Percentiles rank a stretch among this genome's conserved stretches.
Conservation (phyloP, 2,113 vertebrate species). For the Climacteris rufus region DNA sequence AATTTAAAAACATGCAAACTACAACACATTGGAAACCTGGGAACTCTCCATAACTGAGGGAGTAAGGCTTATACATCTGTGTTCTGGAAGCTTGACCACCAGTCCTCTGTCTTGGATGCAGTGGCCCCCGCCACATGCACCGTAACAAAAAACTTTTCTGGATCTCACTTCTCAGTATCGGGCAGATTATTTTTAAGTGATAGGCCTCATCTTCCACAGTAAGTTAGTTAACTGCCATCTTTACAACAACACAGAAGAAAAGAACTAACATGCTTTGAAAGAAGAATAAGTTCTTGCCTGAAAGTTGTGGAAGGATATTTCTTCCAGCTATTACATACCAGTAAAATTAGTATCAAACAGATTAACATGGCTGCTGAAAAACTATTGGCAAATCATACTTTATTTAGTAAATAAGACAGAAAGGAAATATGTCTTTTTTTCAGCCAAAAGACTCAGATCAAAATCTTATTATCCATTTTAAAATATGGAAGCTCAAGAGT, state of each 20-base stretch:
- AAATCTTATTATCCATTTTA: not conserved
- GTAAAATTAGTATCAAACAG: not conserved
- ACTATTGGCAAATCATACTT: not conserved
- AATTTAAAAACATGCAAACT: too few relatives aligned
- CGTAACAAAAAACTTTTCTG: too few relatives aligned
- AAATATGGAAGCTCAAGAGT: not conserved
- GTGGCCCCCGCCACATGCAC: too few relatives aligned
- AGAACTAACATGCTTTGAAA: not conserved
- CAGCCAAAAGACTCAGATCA: not conserved
- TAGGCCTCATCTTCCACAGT: not conserved
- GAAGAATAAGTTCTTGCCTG: not conserved
- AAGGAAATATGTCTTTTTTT: not conserved
- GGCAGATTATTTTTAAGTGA: not conserved
- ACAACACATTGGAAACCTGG: too few relatives aligned
- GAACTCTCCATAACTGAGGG: too few relatives aligned
- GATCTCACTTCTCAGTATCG: not conserved
- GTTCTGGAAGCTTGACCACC: too few relatives aligned
- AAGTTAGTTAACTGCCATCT: not conserved
- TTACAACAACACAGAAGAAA: not conserved
- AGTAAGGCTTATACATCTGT: too few relatives aligned
- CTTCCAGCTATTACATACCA: not conserved
- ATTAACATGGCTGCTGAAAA: not conserved
- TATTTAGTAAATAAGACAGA: not conserved
- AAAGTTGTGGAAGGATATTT: not conserved
- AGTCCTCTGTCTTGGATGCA: too few relatives aligned